These are phyloP conservation scores for Hydractinia symbiolongicarpus DNA, from an alignment of 30 jellyfish, hydroid and myxozoan species.

Conservation along the genomic window DNA sequence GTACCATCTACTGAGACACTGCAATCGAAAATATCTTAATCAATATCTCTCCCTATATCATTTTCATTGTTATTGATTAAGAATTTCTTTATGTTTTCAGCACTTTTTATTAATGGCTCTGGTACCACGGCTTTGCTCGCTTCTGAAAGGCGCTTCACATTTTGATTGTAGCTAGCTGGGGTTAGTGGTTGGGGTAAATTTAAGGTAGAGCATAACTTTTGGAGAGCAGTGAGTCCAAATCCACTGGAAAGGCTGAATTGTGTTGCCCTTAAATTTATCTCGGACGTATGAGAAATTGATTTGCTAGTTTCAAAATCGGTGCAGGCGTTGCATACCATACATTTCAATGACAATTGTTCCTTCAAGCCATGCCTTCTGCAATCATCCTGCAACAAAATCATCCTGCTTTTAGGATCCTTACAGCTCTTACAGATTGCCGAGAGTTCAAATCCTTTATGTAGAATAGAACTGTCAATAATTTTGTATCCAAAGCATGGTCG, in stretches of 20 bases:
- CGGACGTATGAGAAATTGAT: background rate
- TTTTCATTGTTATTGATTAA: background rate
- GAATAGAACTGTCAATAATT: background rate
- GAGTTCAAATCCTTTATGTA: background rate
- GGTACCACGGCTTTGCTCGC: background rate
- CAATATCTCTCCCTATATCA: background rate
- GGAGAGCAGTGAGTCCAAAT: background rate
- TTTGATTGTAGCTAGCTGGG: background rate
- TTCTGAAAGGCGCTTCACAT: background rate
- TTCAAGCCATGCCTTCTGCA: background rate
- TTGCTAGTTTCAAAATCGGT: background rate
- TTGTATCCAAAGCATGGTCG: constrained; percentile 9
- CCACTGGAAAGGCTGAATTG: background rate
- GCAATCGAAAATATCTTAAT: background rate
- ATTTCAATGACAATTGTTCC: background rate
- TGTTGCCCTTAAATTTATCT: background rate
- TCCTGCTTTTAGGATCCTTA: background rate
- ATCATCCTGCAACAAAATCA: constrained; percentile 12
- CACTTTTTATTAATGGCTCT: background rate
- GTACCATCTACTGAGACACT: constrained; percentile 39
- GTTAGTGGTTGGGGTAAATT: background rate
- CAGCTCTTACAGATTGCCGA: background rate
- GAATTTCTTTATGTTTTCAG: background rate
- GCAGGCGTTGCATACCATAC: background rate
- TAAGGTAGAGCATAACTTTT: background rate